These are phyloP conservation scores for Strigamia crassipes DNA, from an alignment of 2,888 invertebrate species.

Conservation along the genomic window DNA sequence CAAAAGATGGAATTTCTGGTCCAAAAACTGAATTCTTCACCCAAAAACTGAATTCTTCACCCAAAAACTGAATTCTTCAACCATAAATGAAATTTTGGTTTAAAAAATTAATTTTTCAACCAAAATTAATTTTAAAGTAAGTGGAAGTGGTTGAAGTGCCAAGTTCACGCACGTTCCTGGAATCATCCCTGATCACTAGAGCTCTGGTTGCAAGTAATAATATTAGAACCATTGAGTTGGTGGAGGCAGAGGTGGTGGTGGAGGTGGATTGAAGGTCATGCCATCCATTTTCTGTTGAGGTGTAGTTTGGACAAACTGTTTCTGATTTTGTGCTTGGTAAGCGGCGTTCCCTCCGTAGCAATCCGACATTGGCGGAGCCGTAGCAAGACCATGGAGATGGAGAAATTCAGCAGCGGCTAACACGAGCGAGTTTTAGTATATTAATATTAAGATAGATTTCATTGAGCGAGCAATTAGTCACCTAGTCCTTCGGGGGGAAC, in stretches of 20 bases:
- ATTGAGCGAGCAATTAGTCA: not conserved
- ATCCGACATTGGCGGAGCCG: slow-evolving; percentile 1
- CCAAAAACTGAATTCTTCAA: no score
- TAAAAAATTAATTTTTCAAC: no score
- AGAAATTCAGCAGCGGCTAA: not conserved
- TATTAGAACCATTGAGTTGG: not conserved
- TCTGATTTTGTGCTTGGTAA: not conserved
- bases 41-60: no score
- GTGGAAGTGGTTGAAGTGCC: no score
- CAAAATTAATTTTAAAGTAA: no score
- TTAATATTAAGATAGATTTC: no score
- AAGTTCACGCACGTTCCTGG: no score
- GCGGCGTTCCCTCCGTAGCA: not conserved
- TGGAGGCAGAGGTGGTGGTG: not conserved
- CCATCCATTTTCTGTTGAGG: not conserved
- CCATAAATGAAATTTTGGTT: no score
- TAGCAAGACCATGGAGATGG: not conserved
- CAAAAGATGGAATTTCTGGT: no score
- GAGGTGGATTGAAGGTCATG: not conserved
- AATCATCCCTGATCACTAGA: no score
- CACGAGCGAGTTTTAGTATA: not conserved
- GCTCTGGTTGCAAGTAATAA: no score
- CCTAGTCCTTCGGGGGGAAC: not conserved
- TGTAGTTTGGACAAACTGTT: not conserved
- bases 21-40: no score